Evolutionary conservation across 2,113 vertebrate species (phyloP).

Genomic region (Redunca redunca): DNA sequence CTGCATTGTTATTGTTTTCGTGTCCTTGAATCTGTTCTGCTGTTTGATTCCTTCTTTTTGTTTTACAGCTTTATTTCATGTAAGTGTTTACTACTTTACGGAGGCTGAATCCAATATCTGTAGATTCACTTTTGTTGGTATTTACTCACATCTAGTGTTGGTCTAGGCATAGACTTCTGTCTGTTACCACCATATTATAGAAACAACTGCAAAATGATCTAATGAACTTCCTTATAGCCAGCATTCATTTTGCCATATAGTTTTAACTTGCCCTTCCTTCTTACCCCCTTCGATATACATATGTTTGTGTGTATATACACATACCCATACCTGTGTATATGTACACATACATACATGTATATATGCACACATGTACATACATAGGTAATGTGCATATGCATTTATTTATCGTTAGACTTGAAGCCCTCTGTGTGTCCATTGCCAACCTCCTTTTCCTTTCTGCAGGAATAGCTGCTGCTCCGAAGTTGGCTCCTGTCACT

Average conservation of each 20-base stretch:
- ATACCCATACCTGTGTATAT: not conserved
- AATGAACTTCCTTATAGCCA: not conserved
- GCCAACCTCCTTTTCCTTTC: not conserved
- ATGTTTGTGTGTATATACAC: not conserved
- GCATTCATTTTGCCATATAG: not conserved
- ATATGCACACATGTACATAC: not conserved
- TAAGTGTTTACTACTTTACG: conserved; percentile 2
- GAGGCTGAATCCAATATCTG: not conserved
- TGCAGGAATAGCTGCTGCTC: not conserved
- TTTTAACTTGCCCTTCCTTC: not conserved
- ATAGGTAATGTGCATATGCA: not conserved
- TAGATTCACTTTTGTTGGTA: not conserved
- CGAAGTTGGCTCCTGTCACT: not conserved
- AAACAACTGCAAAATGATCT: not conserved
- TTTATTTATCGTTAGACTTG: not conserved
- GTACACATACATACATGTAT: not conserved
- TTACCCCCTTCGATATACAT: not conserved
- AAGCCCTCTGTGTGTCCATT: not conserved
- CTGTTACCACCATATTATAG: not conserved
- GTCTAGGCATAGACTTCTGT: not conserved
- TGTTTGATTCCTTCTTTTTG: conserved; percentile 15
- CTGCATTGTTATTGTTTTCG: not conserved
- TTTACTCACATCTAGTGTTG: not conserved
- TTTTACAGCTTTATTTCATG: conserved; percentile 34
- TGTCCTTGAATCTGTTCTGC: not conserved